A percentile compares a stretch with the other conserved stretches of the same genome.
Conservation (phyloP, 2,113 vertebrate genomes). For the Seriola dumerili region DNA sequence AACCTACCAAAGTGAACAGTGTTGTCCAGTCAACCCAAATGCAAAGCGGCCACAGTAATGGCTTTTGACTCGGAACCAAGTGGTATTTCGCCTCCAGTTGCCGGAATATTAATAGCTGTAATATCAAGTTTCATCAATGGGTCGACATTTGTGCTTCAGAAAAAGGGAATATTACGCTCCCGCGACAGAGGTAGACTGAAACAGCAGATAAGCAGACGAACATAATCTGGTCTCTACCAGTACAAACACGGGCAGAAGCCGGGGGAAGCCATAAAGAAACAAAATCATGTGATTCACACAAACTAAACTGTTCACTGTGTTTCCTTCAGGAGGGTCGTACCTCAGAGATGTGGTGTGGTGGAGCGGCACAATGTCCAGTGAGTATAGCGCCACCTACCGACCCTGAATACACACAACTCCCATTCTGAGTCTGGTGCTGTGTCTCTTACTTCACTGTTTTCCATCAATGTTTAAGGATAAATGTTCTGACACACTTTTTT, state of each 20-base stretch:
- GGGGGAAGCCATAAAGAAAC: not conserved
- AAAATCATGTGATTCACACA: too few relatives aligned
- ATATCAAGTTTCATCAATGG: slow-evolving; percentile 95
- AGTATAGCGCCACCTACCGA: slow-evolving; percentile 77
- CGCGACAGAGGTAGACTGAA: slow-evolving; percentile 86
- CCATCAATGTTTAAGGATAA: not conserved
- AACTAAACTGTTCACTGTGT: not conserved
- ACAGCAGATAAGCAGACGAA: not conserved
- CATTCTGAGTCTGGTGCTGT: not conserved
- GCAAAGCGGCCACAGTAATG: slow-evolving; percentile 28
- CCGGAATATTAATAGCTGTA: slow-evolving; percentile 90
- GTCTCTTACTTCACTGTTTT: not conserved
- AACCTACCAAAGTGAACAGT: not conserved
- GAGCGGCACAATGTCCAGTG: slow-evolving; percentile 94
- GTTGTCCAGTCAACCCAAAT: not conserved
- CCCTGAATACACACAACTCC: not conserved
- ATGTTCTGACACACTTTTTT: not conserved
- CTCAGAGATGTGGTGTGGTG: slow-evolving; percentile 95
- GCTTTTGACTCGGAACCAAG: not conserved
- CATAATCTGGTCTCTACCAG: accelerated
- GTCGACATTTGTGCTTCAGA: slow-evolving; percentile 95
- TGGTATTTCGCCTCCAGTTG: slow-evolving; percentile 39
- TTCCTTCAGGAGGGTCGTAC: slow-evolving; percentile 88
- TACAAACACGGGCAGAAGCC: not conserved
- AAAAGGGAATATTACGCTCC: slow-evolving; percentile 93